Conservation (phyloP, 92 coral and sea anemone genomes). For the Metridium senile region DNA sequence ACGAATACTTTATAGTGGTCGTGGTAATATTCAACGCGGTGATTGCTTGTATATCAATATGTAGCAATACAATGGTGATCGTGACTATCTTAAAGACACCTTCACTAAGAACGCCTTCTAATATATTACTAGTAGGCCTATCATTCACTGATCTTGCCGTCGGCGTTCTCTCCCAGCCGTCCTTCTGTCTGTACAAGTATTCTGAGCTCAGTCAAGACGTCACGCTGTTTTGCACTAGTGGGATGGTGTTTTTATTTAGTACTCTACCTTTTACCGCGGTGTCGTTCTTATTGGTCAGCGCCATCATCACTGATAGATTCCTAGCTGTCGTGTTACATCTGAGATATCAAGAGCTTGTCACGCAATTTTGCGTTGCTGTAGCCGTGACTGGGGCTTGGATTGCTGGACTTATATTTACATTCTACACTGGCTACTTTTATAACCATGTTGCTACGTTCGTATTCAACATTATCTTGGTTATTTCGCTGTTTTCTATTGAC, state of each 20-base stretch:
- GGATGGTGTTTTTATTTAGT: not conserved
- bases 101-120: constrained; percentile 9
- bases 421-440: not conserved
- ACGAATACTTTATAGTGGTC: not conserved
- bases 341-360: constrained; percentile 18
- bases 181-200: constrained; percentile 15
- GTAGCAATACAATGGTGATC: constrained; percentile 19
- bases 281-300: constrained; percentile 15
- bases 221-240: not conserved
- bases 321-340: constrained; percentile 15
- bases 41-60: constrained; percentile 5
- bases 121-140: constrained; percentile 4
- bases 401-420: not conserved
- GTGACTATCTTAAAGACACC: constrained; percentile 24
- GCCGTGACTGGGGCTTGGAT: not conserved
- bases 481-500: not conserved
- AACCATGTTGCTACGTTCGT: not conserved
- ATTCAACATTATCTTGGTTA: not conserved
- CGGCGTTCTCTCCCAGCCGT: constrained; percentile 21
- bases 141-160: constrained; percentile 7
- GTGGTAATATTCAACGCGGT: constrained; percentile 8
- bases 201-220: not conserved
- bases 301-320: constrained; percentile 23
- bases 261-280: constrained; percentile 1
- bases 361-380: not conserved